A percentile compares a stretch with the other conserved stretches of the same genome.
These are phyloP conservation scores for Scaptomyza caliginosa DNA, from an alignment of 2,888 invertebrate species.

Conservation along the genomic window DNA sequence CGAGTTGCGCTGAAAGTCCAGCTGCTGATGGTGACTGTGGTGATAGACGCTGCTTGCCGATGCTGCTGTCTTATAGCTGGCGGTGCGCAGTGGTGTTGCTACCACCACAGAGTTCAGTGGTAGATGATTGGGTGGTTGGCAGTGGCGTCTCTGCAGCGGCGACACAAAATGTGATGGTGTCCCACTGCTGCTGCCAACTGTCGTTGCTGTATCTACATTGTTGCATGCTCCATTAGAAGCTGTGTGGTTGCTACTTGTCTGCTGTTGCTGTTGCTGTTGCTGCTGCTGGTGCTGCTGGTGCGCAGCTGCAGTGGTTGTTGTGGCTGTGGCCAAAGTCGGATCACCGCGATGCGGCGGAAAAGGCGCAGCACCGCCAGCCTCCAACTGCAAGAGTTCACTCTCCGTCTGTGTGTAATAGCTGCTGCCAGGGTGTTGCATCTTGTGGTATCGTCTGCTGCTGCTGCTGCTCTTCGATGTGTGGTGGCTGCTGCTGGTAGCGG, in stretches of 20 bases:
- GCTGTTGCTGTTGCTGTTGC: conserved; percentile 19
- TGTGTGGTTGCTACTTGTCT: conserved; percentile 41
- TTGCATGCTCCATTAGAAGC: conserved; percentile 44
- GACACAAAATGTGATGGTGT: conserved; percentile 78
- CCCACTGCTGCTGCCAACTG: conserved; percentile 69
- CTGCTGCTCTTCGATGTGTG: conserved; percentile 12
- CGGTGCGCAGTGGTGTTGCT: conserved; percentile 79
- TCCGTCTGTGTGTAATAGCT: conserved; percentile 83
- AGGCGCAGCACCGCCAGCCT: conserved; percentile 73
- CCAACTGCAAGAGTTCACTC: conserved; percentile 82
- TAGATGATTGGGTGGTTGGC: conserved; percentile 76
- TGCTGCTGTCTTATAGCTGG: conserved; percentile 81
- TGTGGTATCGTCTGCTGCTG: conserved; percentile 43
- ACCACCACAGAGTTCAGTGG: conserved; percentile 78
- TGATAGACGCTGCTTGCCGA: conserved; percentile 69
- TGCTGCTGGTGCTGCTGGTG: conserved; percentile 44
- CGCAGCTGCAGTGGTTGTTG: conserved; percentile 34
- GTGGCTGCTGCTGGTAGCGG: conserved; percentile 26
- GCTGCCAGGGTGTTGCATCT: conserved; percentile 81
- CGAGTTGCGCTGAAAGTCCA: conserved; percentile 92
- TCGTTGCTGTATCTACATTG: conserved; percentile 67
- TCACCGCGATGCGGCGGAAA: conserved; percentile 62
- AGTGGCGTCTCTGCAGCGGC: conserved; percentile 84
- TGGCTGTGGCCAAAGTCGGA: conserved; percentile 36
- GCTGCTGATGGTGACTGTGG: conserved; percentile 83